These are phyloP conservation scores for Drosophila maculinotata DNA, from an alignment of 2,888 invertebrate genomes.

Conservation along the genomic window DNA sequence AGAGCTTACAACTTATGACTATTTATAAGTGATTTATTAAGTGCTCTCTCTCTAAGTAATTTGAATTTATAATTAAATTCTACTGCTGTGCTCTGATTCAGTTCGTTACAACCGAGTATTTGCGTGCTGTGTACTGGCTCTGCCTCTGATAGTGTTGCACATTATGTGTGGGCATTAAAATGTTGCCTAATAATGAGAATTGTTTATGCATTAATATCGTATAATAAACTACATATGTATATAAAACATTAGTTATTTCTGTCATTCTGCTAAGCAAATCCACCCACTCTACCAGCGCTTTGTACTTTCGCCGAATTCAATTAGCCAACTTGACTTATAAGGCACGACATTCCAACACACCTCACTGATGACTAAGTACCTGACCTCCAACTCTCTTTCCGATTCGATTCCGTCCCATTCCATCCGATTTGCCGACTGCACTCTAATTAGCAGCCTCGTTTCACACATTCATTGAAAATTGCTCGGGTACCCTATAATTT, in stretches of 20 bases:
- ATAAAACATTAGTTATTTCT: slow-evolving; percentile 29
- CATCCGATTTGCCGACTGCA: slow-evolving; percentile 1
- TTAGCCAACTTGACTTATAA: slow-evolving; percentile 59
- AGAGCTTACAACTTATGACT: slow-evolving; percentile 78
- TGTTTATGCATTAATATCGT: slow-evolving; percentile 63
- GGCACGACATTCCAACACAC: slow-evolving; percentile 65
- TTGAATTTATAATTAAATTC: slow-evolving; percentile 45
- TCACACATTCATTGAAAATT: slow-evolving; percentile 74
- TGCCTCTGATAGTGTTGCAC: slow-evolving; percentile 85
- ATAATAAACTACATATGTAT: too few relatives aligned
- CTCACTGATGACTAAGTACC: slow-evolving; percentile 33
- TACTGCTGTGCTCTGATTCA: slow-evolving; percentile 58
- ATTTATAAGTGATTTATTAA: slow-evolving; percentile 48
- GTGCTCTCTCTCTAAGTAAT: slow-evolving; percentile 44
- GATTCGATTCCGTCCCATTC: slow-evolving; percentile 6
- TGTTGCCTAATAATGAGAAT: slow-evolving; percentile 81
- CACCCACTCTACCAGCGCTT: slow-evolving; percentile 52
- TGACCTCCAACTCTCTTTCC: slow-evolving; percentile 18
- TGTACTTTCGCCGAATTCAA: slow-evolving; percentile 64
- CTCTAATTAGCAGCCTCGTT: slow-evolving; percentile 73
- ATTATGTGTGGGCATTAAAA: slow-evolving; percentile 84
- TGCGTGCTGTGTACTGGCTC: slow-evolving; percentile 84
- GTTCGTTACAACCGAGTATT: slow-evolving; percentile 84
- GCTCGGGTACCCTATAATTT: slow-evolving; percentile 70
- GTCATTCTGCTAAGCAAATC: slow-evolving; percentile 28